phyloP scores from a whole-genome alignment of 37 sponge, comb jelly and placozoan species.

The Chondrosia reniformis region DNA sequence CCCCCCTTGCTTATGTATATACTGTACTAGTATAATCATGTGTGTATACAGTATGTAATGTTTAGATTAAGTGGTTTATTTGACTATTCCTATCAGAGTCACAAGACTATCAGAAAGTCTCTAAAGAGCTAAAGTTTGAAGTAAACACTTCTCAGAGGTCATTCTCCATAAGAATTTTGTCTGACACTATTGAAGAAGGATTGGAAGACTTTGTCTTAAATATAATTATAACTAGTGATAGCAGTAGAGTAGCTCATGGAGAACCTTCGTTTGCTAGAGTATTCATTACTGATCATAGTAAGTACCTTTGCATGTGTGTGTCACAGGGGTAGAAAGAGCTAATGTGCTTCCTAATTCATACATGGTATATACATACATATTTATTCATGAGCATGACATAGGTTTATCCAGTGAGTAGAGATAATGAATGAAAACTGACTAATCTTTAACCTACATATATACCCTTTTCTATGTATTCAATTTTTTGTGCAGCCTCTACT shows the following conservation, averaged over 20 bases:
- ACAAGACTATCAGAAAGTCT: neutral
- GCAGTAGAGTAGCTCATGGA: neutral
- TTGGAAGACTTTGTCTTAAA: neutral
- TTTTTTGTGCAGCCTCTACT: neutral
- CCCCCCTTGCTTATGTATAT: no score
- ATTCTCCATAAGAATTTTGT: neutral
- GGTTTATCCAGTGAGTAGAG: no score
- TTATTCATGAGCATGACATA: no score
- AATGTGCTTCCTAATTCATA: no score
- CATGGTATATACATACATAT: no score
- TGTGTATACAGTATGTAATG: no score
- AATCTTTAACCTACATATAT: no score
- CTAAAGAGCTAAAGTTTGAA: neutral
- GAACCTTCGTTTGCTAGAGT: neutral
- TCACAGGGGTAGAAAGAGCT: neutral
- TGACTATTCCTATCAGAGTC: neutral
- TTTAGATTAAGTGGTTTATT: no score
- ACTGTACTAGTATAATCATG: no score
- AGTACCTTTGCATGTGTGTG: neutral
- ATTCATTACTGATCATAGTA: neutral
- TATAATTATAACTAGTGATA: neutral
- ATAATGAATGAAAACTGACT: no score
- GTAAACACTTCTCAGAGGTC: neutral
- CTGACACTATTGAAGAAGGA: neutral
- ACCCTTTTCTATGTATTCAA: neutral